Base-by-base conservation (phyloP, 2,113 vertebrate species). In the Cheilinus undulatus region DNA sequence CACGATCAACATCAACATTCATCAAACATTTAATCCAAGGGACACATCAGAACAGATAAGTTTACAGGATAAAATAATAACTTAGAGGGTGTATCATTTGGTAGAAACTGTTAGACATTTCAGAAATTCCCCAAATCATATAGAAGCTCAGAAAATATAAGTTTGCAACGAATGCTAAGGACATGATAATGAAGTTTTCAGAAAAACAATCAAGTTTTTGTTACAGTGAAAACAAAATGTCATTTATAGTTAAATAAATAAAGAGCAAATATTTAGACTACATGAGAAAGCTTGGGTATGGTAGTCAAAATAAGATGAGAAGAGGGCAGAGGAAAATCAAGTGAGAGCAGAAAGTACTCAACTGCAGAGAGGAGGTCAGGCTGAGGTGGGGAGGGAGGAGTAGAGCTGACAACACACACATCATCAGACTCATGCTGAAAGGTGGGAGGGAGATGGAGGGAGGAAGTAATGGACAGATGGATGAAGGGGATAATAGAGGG, bases 351-450 rank as follows among this genome's bases (percentile, higher is more conserved):
- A 30, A 45, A 62, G 45, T 80, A 90, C 86, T 90, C 86, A 90
- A 88, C 88, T 83, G 88, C 34, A 76, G 78, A 83, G 51, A 66
- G 65, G 43, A 0, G 19, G 67, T 77, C 78, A 3, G 76, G 50
- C 1, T 63, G 77, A 2, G 63, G 83, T 19, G 1, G 45, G 36
- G 74, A 28, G 13, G 62, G 70, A 49, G 51, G 43, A 64, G 81
- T 53, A 11, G 71, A 68, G 73, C 10, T 19, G 24, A 64, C 59
- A 52, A 34, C 66, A 72, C 59, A 62, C 19, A 70, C 65, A 22
- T 83, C 77, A 45, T 45, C 74, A 53, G 7, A 36, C 63, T 79
- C 79, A 64, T 69, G 73, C 88, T 91, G 24, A 66, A 27, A 64
- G 78, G 26, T 49, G 76, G 34, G 56, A 7, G 6, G 5, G 24